Base-by-base conservation (phyloP, 1,140 invertebrate species). In the Scaptomyza hsui region DNA sequence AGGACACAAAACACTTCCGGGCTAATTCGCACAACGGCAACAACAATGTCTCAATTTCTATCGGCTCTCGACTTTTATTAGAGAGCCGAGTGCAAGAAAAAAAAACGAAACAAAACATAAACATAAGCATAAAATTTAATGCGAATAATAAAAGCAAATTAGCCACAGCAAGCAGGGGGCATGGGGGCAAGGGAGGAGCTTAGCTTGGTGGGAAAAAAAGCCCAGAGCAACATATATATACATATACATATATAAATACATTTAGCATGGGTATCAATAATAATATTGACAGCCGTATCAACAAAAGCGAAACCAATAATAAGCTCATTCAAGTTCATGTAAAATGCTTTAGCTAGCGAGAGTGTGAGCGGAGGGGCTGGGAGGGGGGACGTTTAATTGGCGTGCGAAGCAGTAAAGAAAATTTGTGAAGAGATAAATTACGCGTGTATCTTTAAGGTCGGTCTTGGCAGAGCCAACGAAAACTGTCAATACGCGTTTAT, bases 291-390 rank as follows among this genome's bases (percentile, higher is more conserved):
- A 72, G 62, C 53, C 26, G 6, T 62, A 69, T 42, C 32, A 56
- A 55, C 44, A 67, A 55, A 59, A 67, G 72, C 49, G 57, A 53
- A 73, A 64, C 76, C 76, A 80, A 85, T 85, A 85, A 85, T 85
- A 85, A 85, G 72, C 81, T 86, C 81, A 69, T 86, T 86, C 82
- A 86, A 86, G 82, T 88, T 86, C 80, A 86, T 85, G 81, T 85
- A 77, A 85, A 85, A 86, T 64, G 70, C 73, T 76, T 76, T 65
- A 75, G 48, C 9, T 24, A 37, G 7, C 12, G 12, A n/a, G 12
- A 13, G 35, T 2, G 21, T 16, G 19, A 18, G 24, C 5, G 18
- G 4, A 24, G 0, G 1, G 32, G 19, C 9, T n/a, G 16, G 15
- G 48, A 19, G 32, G 49, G 42, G 39, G 21, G 42, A 21, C 45